Base-by-base conservation (phyloP, 2,113 vertebrate genomes). In the Tichodroma muraria region DNA sequence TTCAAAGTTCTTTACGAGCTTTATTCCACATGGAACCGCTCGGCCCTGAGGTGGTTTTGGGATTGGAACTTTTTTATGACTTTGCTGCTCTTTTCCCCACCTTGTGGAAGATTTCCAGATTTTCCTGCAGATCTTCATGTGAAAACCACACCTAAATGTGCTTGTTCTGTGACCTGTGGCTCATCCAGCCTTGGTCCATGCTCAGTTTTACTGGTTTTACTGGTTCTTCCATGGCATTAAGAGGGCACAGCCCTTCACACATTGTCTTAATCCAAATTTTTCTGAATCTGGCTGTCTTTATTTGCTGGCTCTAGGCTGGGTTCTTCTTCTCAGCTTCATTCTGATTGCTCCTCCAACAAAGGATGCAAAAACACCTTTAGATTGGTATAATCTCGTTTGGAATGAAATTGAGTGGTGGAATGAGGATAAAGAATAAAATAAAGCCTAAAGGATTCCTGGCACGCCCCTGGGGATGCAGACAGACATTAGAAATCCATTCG, bases 1-100 rank as follows among this genome's bases (percentile, higher is more conserved):
- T 24, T 65, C 69, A 4, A 0, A n/a, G n/a, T 54, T 73, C 68
- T 28, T 38, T 9, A 11, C 0, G 2, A 15, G 49, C 49, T 45
- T 38, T 64, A 28, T 47, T n/a, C 13, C 28, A 5, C 15, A 0
- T 12, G 9, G 21, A 27, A 6, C 12, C 20, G 38, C 15, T 81
- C 68, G 8, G 14, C 59, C 49, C 61, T 49, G 38, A 17, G 28
- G 27, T 35, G 11, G 17, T 17, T 64, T 50, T 9, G 37, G 75
- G 25, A 33, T 7, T 54, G 28, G 6, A 2, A 11, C 28, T 49
- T 59, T 85, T 45, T 44, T 3, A 4, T 30, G 44, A 2, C 6
- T 54, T 30, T 50, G 64, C 52, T 61, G 42, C 56, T 64, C 10
- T 53, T 90, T 76, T 28, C 52, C 30, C 8, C 27, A 6, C 44